A percentile compares a stretch with the other conserved stretches of the same genome.
Evolutionary conservation across 2,888 invertebrate species (phyloP).

Genomic region (Rhogogaster chlorosoma): DNA sequence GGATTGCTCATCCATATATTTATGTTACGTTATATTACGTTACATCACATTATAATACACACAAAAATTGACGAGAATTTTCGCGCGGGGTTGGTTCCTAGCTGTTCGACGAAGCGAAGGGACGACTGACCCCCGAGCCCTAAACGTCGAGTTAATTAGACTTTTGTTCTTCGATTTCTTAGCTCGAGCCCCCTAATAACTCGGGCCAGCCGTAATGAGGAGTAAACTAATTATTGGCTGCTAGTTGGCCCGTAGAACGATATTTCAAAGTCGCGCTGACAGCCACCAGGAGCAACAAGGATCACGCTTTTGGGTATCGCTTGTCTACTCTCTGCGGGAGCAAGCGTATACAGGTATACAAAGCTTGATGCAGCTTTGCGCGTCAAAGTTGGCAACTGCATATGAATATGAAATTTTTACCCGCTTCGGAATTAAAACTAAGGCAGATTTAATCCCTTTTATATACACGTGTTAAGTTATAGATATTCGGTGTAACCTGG

Average conservation of each 20-base stretch:
- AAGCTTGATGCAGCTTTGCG: conserved; percentile 4
- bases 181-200: conserved; percentile 67
- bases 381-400: conserved; percentile 6
- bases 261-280: conserved; percentile 75
- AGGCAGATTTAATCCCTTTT: background rate
- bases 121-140: conserved; percentile 63
- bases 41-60: background rate
- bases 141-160: conserved; percentile 75
- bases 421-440: background rate
- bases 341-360: conserved; percentile 1
- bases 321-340: conserved; percentile 7
- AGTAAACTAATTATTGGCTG: conserved; percentile 76
- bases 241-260: conserved; percentile 72
- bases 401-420: background rate
- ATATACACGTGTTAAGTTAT: too few relatives aligned
- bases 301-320: conserved; percentile 50
- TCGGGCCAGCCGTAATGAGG: conserved; percentile 74
- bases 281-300: conserved; percentile 71
- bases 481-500: background rate
- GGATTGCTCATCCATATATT: background rate
- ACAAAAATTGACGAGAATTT: background rate
- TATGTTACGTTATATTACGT: background rate
- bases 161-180: conserved; percentile 62
- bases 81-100: background rate
- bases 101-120: background rate